Evolutionary conservation across 2,888 invertebrate genomes (phyloP).

Genomic region (Rotaria socialis): DNA sequence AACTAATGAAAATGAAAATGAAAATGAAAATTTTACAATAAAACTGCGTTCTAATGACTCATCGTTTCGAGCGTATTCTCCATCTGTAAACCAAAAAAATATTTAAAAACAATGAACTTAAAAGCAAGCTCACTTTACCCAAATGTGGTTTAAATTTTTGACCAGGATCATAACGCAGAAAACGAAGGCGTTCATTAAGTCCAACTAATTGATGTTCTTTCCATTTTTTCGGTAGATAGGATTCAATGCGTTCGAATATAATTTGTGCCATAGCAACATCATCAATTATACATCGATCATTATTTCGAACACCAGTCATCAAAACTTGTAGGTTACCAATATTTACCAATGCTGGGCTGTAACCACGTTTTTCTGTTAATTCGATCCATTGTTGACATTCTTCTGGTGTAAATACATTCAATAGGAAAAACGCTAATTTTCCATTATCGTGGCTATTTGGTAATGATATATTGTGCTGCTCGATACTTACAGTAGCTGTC

Average conservation of each 20-base stretch:
- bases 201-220: conserved; percentile 49
- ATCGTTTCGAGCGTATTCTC: neutral
- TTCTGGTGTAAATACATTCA: conserved; percentile 46
- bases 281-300: conserved; percentile 52
- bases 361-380: conserved; percentile 51
- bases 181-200: conserved; percentile 52
- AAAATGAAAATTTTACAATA: neutral
- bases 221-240: conserved; percentile 50
- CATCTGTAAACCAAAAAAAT: neutral
- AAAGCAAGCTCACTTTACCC: conserved; percentile 38
- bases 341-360: conserved; percentile 51
- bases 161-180: conserved; percentile 52
- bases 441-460: neutral
- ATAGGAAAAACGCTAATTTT: neutral
- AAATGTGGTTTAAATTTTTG: conserved; percentile 52
- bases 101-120: neutral
- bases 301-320: conserved; percentile 50
- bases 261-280: conserved; percentile 49
- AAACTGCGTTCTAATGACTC: neutral
- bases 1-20: neutral
- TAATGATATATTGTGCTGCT: neutral
- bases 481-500: neutral
- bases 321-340: conserved; percentile 46
- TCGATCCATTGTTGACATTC: conserved; percentile 51
- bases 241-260: conserved; percentile 50